A percentile compares a stretch with the other conserved stretches of the same genome.
These are phyloP conservation scores for Rhagonycha lutea DNA, from an alignment of 2,888 invertebrate species.

Conservation along the genomic window DNA sequence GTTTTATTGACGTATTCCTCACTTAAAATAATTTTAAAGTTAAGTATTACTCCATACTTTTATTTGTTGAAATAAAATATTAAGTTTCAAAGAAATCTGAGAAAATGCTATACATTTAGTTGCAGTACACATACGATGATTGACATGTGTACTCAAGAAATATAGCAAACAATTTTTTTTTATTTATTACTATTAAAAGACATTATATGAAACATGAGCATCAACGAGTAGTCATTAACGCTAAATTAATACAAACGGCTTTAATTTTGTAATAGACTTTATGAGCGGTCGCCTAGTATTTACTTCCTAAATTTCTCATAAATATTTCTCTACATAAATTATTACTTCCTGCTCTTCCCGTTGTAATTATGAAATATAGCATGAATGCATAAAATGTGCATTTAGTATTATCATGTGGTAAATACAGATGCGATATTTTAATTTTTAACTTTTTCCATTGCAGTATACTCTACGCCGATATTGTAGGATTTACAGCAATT, in stretches of 20 bases:
- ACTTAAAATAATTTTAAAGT: no score
- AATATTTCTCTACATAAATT: not conserved
- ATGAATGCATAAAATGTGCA: not conserved
- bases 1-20: no score
- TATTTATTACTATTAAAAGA: no score
- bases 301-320: not conserved
- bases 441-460: constrained; percentile 4
- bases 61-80: not conserved
- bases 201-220: no score
- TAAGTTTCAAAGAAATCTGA: not conserved
- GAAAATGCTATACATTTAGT: not conserved
- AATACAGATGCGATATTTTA: not conserved
- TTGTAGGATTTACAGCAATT: constrained; percentile 96
- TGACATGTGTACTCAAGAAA: no score
- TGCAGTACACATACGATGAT: no score
- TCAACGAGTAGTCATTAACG: no score
- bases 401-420: no score
- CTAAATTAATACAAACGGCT: not conserved
- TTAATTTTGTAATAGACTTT: not conserved
- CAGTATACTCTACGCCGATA: constrained; percentile 96
- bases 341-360: not conserved
- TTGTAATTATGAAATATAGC: not conserved
- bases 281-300: not conserved
- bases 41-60: no score
- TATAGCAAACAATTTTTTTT: not conserved